Base-by-base conservation (phyloP, 2,888 invertebrate genomes). In the Andrena dorsata region DNA sequence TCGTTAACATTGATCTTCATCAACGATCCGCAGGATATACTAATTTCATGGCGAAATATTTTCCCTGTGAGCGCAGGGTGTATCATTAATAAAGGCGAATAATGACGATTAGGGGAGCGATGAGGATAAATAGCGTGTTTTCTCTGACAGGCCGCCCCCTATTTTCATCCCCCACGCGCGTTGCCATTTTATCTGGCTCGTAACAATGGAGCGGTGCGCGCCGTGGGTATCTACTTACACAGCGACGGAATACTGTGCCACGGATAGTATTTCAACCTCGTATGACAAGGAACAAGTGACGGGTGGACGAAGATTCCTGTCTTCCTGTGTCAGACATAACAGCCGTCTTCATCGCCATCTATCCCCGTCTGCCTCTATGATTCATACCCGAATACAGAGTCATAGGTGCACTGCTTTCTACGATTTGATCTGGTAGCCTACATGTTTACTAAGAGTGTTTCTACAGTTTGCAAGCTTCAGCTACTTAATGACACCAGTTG, bases 221-320 rank as follows among this genome's bases (percentile, higher is more conserved):
- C 56, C 26, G 35, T 7, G 72, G 73, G 65, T 61, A 41, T 41
- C 41, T 41, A 16, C 41, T 41, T 41, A 51, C 2, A 49, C 41
- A 61, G 41, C 78, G 63, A 69, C 69, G 49, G 75, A 56, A 79
- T 64, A 64, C 61, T 63, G 47, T 26, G 28, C 53, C 53, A 7
- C 30, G 74, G 58, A 69, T 82, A 74, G 60, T 70, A 61, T 79
- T 79, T 74, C 79, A 66, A 41, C 68, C 65, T 76, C 69, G 60
- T 73, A 26, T 56, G 20, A 60, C 41, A 61, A 56, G 26, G 66
- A 63, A 51, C 60, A 69, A 73, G 49, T 73, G 76, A 73, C 70
- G 60, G 61, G 26, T 51, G 28, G 35, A 41, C 68, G 70, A 70
- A 65, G 70, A 66, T 61, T 69, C 76, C 58, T 69, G 72, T 65